A percentile compares a stretch with the other conserved stretches of the same genome.
Evolutionary conservation across 2,888 invertebrate genomes (phyloP).

Genomic region (Globia sparganii): DNA sequence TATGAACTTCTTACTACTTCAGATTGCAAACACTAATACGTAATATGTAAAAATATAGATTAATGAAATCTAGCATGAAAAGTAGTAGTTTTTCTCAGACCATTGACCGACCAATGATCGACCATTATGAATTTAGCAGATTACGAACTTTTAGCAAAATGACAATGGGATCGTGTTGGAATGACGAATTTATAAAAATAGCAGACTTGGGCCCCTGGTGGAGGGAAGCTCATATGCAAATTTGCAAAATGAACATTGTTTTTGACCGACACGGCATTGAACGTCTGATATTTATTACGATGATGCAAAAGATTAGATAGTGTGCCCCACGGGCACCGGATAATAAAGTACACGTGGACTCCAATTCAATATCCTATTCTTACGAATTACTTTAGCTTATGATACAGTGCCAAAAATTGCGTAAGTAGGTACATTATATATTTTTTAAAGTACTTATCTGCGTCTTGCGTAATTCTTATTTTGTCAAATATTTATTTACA

Average conservation of each 20-base stretch:
- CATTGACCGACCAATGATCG: too few relatives aligned
- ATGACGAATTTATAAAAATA: too few relatives aligned
- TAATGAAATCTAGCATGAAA: too few relatives aligned
- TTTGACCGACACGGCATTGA: conserved; percentile 14
- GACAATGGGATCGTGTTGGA: too few relatives aligned
- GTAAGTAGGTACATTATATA: background rate
- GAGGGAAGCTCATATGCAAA: too few relatives aligned
- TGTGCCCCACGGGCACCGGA: background rate
- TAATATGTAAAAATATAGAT: too few relatives aligned
- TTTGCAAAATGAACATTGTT: background rate
- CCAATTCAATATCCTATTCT: background rate
- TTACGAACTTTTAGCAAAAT: too few relatives aligned
- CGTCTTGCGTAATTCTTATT: conserved; percentile 29
- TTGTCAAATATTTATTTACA: conserved; percentile 20
- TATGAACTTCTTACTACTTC: too few relatives aligned
- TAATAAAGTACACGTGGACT: conserved; percentile 12
- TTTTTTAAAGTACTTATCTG: conserved; percentile 1
- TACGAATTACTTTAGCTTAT: background rate
- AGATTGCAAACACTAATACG: too few relatives aligned
- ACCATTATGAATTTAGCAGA: too few relatives aligned
- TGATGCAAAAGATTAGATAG: conserved; percentile 24
- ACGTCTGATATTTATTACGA: conserved; percentile 12
- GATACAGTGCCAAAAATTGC: background rate
- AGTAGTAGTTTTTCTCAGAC: too few relatives aligned
- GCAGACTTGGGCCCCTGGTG: too few relatives aligned